Evolutionary conservation across 2,888 invertebrate genomes (phyloP).

Genomic region (Xanthorhoe spadicearia): DNA sequence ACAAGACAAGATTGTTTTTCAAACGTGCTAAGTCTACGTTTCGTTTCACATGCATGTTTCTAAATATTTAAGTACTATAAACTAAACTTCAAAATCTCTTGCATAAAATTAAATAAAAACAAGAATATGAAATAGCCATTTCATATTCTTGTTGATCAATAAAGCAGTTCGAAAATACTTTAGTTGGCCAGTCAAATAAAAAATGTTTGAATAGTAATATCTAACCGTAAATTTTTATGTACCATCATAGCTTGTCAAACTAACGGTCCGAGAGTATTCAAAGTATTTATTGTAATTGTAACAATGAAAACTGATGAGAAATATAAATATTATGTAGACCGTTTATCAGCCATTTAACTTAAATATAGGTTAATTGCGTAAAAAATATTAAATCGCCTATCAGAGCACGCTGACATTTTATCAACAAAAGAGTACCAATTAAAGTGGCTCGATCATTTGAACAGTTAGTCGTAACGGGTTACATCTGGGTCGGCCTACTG

Average conservation of each 20-base stretch:
- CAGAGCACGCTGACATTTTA: constrained; percentile 59
- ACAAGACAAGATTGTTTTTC: background rate
- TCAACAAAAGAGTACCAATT: constrained; percentile 65
- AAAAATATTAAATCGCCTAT: constrained; percentile 29
- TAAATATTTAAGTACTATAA: background rate
- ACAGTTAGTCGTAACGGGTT: constrained; percentile 81
- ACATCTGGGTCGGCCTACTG: constrained; percentile 79
- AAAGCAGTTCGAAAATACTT: background rate
- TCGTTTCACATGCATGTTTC: background rate
- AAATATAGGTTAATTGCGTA: constrained; percentile 31
- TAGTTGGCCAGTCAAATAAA: constrained; percentile 5
- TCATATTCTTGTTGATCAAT: too few relatives aligned
- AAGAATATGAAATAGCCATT: background rate
- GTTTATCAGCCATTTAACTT: constrained; percentile 3
- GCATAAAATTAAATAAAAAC: background rate
- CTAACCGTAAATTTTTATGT: constrained; percentile 2
- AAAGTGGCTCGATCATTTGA: constrained; percentile 67
- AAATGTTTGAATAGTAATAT: constrained; percentile 12
- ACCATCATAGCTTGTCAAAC: background rate
- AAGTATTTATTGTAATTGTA: background rate
- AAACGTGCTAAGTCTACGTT: background rate
- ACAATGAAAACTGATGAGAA: constrained; percentile 6
- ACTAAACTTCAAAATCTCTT: background rate
- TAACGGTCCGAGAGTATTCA: constrained; percentile 1
- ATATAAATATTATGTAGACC: constrained; percentile 14